Evolutionary conservation across 2,113 vertebrate species (phyloP), one percentile per base, ranked within the genome.

Genomic region (Salvelinus namaycush): DNA sequence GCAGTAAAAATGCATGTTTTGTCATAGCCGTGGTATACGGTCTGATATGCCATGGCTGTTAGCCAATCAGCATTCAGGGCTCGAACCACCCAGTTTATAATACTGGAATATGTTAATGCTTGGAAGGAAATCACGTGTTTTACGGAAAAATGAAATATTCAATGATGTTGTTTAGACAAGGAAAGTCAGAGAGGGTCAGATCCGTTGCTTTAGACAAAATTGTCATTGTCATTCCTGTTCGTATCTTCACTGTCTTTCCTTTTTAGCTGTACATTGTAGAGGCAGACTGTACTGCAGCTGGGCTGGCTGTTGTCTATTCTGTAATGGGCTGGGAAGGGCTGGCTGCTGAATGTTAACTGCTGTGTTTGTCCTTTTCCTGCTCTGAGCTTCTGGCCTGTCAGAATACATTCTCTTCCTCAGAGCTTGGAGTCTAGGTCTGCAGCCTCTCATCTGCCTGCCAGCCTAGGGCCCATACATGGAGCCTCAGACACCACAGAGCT

Each of bases 391-490:
- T 62, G 59, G 44, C 70, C 49, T 72, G 70, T 72, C 49, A 57
- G 48, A 27, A 51, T 44, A 51, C 12, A 54, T 72, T 72, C 49
- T 72, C 24, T 48, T 54, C 70, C 49, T 72, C 70, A 26, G 20
- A 70, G 44, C 70, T n/a, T 0, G 4, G 48, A 48, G 22, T 44
- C 11, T 44, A 27, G 69, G 64, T 4, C 54, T 4, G 31, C 24
- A 20, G 2, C 44, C 8, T 27, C 27, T 18, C 29, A 22, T 66
- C 5, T 26, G 6, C 2, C 18, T 9, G 6, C 59, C n/a, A 62
- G 59, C 13, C 51, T 54, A 54, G 3, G 51, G 16, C 4, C 51
- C 51, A 18, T 16, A 54, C 16, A 54, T 54, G 16, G 14, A 54
- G 14, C 3, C 14, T 18, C 16, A 54, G 9, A 18, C 51, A 54